Base-by-base conservation (phyloP, 2,797 vertebrate genomes). In the Gymnothorax javanicus region DNA sequence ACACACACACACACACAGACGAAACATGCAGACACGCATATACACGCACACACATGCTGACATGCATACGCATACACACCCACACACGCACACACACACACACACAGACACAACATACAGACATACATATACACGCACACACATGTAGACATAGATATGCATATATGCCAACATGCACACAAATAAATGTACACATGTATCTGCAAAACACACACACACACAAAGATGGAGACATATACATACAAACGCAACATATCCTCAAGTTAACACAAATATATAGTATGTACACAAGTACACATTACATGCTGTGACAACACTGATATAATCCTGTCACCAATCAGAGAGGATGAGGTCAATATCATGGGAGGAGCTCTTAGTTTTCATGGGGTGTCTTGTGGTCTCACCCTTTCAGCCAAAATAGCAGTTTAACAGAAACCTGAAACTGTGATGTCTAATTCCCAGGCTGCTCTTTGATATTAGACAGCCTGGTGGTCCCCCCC, bases 391-490 rank as follows among this genome's bases (percentile, higher is more conserved):
- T 25, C 67, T n/a, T 15, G 43, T 8, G 25, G 71, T 8, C 23
- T 58, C 13, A 43, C 9, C 1, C 25, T 17, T 17, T 62, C 43
- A 88, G 85, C 64, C 2, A 33, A 84, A 84, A 87, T 86, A 75
- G 50, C 84, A 87, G 86, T 86, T 79, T 59, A 81, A 12, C 43
- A 54, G 33, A 71, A 87, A 86, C 64, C 83, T 67, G 85, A 67
- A 90, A 92, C 92, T 92, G 92, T 94, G 92, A 94, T 93, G 91
- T 91, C 59, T 85, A 88, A 92, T 92, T 92, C 91, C 90, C 86
- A 69, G 88, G 90, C 84, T 11, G 12, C 3, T 87, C 90, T 92
- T 91, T 87, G 84, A 92, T 90, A 62, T 84, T 86, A 88, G 82
- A 89, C 83, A 84, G 87, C 85, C 77, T 71, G 83, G 83, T 81